phyloP scores from a whole-genome alignment of 1,140 invertebrate genomes.

The Drosophila rhopaloa region DNA sequence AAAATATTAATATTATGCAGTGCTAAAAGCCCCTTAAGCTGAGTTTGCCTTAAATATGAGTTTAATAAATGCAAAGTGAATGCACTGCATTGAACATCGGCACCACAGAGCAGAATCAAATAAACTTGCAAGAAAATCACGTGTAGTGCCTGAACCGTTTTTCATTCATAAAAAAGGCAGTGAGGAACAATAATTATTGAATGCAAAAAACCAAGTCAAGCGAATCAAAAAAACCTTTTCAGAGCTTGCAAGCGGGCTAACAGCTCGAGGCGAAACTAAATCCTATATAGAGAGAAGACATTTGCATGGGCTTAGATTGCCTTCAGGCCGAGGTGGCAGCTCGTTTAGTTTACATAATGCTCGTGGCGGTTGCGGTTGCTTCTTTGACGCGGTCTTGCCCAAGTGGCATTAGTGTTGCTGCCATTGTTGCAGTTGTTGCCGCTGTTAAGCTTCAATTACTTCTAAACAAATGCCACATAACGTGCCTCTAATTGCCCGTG shows the following conservation, averaged over 20 bases:
- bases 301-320: constrained; percentile 65
- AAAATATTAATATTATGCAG: constrained; percentile 37
- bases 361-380: constrained; percentile 71
- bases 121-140: constrained; percentile 15
- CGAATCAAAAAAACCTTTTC: constrained; percentile 20
- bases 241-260: constrained; percentile 18
- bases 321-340: constrained; percentile 39
- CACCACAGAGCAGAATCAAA: constrained; percentile 12
- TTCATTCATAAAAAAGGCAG: constrained; percentile 70
- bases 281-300: constrained; percentile 27
- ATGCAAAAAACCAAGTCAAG: constrained; percentile 55
- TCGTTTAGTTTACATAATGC: constrained; percentile 78
- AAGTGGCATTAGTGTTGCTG: constrained; percentile 67
- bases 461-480: constrained; percentile 81
- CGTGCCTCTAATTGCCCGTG: constrained; percentile 71
- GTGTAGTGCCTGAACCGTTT: constrained; percentile 54
- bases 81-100: constrained; percentile 45
- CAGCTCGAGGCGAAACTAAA: constrained; percentile 9
- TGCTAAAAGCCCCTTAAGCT: constrained; percentile 40
- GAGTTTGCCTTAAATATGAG: constrained; percentile 20
- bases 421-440: constrained; percentile 46
- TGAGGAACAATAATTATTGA: constrained; percentile 49
- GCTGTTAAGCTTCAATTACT: constrained; percentile 80
- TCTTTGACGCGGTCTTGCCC: constrained; percentile 68
- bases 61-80: constrained; percentile 57